Percentiles rank a stretch among this genome's conserved stretches.
These are phyloP conservation scores for Charadrius vociferus DNA, from an alignment of 2,113 vertebrate genomes.

Conservation along the genomic window DNA sequence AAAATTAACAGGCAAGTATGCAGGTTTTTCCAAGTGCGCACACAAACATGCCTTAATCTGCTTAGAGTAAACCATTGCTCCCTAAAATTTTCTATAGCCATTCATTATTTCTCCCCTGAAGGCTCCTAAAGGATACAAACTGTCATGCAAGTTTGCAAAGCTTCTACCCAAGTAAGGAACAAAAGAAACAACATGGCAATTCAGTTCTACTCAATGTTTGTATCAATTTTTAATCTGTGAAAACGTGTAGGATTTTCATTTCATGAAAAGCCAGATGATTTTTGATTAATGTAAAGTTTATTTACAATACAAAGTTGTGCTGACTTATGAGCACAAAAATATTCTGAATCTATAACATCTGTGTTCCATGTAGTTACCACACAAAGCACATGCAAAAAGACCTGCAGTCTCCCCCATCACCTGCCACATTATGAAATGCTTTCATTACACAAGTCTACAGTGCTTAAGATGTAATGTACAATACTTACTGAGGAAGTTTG, in stretches of 20 bases:
- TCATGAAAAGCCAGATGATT: neutral
- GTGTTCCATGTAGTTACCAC: neutral
- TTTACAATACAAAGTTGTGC: neutral
- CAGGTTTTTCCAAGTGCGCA: neutral
- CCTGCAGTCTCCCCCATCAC: neutral
- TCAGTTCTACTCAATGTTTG: neutral
- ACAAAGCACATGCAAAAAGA: neutral
- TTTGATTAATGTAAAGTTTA: neutral
- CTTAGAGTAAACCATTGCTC: neutral
- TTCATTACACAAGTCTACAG: neutral
- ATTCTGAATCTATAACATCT: neutral
- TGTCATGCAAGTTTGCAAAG: neutral
- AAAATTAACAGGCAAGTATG: neutral
- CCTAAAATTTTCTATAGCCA: neutral
- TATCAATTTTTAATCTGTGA: neutral
- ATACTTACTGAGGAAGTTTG: slow-evolving; percentile 97
- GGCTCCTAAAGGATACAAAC: neutral
- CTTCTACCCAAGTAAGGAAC: neutral
- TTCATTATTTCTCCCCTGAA: neutral
- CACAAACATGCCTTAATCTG: neutral
- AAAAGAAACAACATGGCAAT: neutral
- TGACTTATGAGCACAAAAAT: neutral
- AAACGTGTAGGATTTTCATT: neutral
- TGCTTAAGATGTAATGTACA: neutral
- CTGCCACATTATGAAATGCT: neutral